phyloP scores from a whole-genome alignment of 2,113 vertebrate genomes.

The Pseudopipra pipra region DNA sequence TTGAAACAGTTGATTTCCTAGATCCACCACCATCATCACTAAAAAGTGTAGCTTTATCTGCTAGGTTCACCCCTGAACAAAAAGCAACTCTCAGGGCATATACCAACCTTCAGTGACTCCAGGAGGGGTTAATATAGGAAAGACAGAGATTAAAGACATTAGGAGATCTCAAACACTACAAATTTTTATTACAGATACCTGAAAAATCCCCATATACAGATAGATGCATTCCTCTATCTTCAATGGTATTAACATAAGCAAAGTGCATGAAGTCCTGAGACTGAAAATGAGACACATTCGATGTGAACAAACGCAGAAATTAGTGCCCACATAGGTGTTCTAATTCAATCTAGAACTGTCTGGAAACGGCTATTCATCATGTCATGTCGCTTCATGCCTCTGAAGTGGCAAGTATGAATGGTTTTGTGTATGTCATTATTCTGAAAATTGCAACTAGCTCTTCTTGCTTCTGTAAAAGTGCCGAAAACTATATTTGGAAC shows the following conservation, averaged over 20 bases:
- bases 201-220: neutral
- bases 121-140: neutral
- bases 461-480: neutral
- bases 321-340: neutral
- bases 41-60: neutral
- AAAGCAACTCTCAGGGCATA: neutral
- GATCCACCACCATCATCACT: neutral
- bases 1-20: neutral
- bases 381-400: neutral
- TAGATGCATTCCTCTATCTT: neutral
- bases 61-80: neutral
- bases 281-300: neutral
- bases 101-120: neutral
- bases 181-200: neutral
- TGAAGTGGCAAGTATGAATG: constrained; percentile 4
- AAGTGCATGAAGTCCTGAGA: neutral
- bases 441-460: constrained; percentile 20
- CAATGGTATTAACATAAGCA: neutral
- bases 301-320: neutral
- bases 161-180: neutral
- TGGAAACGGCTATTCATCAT: neutral
- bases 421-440: neutral
- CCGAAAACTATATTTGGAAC: constrained; percentile 24
- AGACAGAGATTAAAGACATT: neutral
- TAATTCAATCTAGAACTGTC: constrained; percentile 6